Evolutionary conservation across 2,888 invertebrate genomes (phyloP), one percentile per base, ranked within the genome.

Genomic region (Dyspetes luteomarginatus): DNA sequence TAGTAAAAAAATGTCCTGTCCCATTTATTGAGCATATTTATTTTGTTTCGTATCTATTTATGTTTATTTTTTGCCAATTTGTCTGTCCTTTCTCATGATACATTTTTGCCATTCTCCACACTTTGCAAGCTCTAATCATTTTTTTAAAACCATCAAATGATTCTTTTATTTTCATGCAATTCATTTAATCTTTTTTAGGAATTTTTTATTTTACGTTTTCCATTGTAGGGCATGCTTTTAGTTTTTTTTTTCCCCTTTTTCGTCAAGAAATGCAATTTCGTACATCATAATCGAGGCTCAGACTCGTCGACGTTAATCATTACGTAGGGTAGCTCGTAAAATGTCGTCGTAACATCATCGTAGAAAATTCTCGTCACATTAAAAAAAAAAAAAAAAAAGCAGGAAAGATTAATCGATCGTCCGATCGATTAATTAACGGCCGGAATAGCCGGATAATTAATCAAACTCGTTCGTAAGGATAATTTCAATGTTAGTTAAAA

Each of bases 261-360:
- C 1, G n/a, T 24, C n/a, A 28, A 1, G 17, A 55, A 36, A 41
- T 17, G 45, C 22, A 43, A 43, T 43, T n/a, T 58, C 12, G 19
- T 41, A 22, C 22, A 2, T 48, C 58, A 67, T 55, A 50, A 36
- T 55, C 62, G 68, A 28, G n/a, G 36, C 52, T 43, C 55, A 24
- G 45, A 62, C 17, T 28, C 30, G 60, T 72, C 52, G 48, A n/a
- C 22, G 5, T 52, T 43, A 7, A 52, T 30, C 26, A 5, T 68
- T 62, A 26, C 55, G 50, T 55, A 68, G 50, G 62, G 7, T 60
- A 58, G 28, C n/a, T n/a, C n/a, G n/a, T n/a, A n/a, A n/a, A n/a
- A n/a, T n/a, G n/a, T n/a, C n/a, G n/a, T n/a, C n/a, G n/a, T n/a
- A n/a, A n/a, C 12, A 71, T 28, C 28, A 28, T 36, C 36, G 36